Conservation (phyloP, 2,888 invertebrate species). For the Oxyteleia sp. region DNA sequence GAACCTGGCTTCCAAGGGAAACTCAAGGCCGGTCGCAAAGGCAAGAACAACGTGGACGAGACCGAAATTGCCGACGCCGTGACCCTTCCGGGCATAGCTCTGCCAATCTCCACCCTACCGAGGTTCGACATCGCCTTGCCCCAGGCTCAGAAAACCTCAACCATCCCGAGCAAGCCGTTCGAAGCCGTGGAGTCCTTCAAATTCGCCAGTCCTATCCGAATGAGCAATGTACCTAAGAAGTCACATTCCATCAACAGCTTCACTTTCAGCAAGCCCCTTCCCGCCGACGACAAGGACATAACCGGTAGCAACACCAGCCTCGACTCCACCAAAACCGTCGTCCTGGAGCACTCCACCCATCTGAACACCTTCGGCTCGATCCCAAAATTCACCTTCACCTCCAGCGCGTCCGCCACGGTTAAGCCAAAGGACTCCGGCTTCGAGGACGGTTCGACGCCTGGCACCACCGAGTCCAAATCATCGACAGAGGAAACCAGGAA, state of each 20-base stretch:
- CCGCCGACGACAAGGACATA: slow-evolving; percentile 78
- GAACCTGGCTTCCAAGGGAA: slow-evolving; percentile 87
- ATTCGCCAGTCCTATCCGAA: slow-evolving; percentile 88
- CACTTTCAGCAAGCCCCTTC: slow-evolving; percentile 89
- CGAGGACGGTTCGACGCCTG: no score
- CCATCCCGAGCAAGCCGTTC: slow-evolving; percentile 16
- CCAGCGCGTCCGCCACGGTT: no score
- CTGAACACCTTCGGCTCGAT: no score
- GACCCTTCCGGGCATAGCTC: slow-evolving; percentile 88
- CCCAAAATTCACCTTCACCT: no score
- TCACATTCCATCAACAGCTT: slow-evolving; percentile 88
- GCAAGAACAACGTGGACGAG: slow-evolving; percentile 81
- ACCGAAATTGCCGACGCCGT: slow-evolving; percentile 87
- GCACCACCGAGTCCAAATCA: no score
- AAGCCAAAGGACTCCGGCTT: no score
- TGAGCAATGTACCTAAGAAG: slow-evolving; percentile 86
- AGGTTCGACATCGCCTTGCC: slow-evolving; percentile 89
- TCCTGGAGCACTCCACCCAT: slow-evolving; percentile 72
- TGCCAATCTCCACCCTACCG: slow-evolving; percentile 89
- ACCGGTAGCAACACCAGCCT: slow-evolving; percentile 59
- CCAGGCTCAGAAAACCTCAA: slow-evolving; percentile 78
- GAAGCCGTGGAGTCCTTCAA: slow-evolving; percentile 79
- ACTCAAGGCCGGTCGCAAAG: slow-evolving; percentile 76
- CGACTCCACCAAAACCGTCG: slow-evolving; percentile 74
- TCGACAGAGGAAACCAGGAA: no score